Base-by-base conservation (phyloP, 2,113 vertebrate species). In the Centropus bengalensis region DNA sequence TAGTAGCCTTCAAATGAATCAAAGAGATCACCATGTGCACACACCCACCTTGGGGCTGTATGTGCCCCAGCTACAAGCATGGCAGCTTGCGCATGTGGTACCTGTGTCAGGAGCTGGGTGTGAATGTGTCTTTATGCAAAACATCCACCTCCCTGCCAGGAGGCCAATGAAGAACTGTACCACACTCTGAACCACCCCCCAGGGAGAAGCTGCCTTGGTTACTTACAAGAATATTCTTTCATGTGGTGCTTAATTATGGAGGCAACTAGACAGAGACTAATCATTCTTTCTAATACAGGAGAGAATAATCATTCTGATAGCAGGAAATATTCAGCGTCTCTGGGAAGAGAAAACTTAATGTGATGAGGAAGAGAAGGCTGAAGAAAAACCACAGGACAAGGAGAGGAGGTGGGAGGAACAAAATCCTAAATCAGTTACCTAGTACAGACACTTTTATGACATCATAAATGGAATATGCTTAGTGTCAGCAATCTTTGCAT, bases 391-490 rank as follows among this genome's bases (percentile, higher is more conserved):
- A 49, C 13, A 91, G 84, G 81, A 87, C 55, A 89, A 66, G 16
- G 30, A 78, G 67, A 88, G 56, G n/a, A 77, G 75, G 38, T 90
- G n/a, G 47, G 40, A 80, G 45, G 63, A 88, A 91, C 88, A 92
- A 96, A 95, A 89, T 80, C 63, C 59, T 95, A 86, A 91, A 96
- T 95, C 94, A 94, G 42, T 95, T 92, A 89, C 38, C 45, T 44
- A 42, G 24, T 71, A 67, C 73, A 81, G 92, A 93, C 89, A 94
- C 52, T 36, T 96, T 97, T 95, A 96, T 93, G 75, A 80, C 60
- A 94, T 94, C 88, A 81, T 93, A 94, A 88, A 91, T 87, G 73
- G 80, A 94, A 94, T 93, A 92, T 91, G 62, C 82, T 89, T 91
- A 82, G 52, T 81, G 76, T 93, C 71, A 33, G 93, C 89, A 96